These are phyloP conservation scores for Diadumene lineata DNA, from an alignment of 92 coral and sea anemone species.

Conservation along the genomic window DNA sequence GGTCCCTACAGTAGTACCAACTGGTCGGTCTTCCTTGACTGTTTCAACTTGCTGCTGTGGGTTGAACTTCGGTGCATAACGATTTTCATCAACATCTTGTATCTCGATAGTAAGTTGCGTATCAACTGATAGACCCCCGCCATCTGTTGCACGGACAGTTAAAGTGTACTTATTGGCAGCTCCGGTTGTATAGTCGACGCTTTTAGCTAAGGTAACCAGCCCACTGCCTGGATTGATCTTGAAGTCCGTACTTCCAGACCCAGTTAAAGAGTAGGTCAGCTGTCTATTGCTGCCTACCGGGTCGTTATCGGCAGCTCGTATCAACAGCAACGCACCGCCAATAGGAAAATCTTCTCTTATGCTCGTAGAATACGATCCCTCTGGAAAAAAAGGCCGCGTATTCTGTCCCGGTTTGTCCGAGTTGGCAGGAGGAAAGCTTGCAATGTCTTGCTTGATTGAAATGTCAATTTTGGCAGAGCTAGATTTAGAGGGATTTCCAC, in stretches of 20 bases:
- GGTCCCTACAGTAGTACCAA: conserved; percentile 31
- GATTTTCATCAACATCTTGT: conserved; percentile 71
- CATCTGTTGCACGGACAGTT: conserved; percentile 48
- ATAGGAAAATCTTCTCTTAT: conserved; percentile 78
- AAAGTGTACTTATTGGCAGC: conserved; percentile 33
- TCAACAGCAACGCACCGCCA: conserved; percentile 50
- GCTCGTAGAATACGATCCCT: conserved; percentile 60
- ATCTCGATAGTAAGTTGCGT: conserved; percentile 44
- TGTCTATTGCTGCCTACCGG: conserved; percentile 51
- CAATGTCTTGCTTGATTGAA: conserved; percentile 29
- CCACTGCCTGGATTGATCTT: conserved; percentile 53
- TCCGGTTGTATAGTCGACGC: conserved; percentile 26
- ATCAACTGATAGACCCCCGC: conserved; percentile 25
- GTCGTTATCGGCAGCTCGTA: conserved; percentile 65
- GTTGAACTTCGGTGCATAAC: conserved; percentile 54
- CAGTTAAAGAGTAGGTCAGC: conserved; percentile 51
- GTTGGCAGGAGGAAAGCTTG: conserved; percentile 49
- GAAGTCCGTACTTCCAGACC: conserved; percentile 39
- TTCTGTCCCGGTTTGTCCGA: conserved; percentile 45
- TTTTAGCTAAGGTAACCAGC: conserved; percentile 47
- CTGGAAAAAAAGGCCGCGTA: conserved; percentile 57
- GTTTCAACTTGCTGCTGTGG: conserved; percentile 40
- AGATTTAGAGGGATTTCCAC: conserved; percentile 49
- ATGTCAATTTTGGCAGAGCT: conserved; percentile 34
- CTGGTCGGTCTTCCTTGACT: conserved; percentile 39